phyloP scores from a whole-genome alignment of 2,797 vertebrate species.

The Helostoma temminkii region DNA sequence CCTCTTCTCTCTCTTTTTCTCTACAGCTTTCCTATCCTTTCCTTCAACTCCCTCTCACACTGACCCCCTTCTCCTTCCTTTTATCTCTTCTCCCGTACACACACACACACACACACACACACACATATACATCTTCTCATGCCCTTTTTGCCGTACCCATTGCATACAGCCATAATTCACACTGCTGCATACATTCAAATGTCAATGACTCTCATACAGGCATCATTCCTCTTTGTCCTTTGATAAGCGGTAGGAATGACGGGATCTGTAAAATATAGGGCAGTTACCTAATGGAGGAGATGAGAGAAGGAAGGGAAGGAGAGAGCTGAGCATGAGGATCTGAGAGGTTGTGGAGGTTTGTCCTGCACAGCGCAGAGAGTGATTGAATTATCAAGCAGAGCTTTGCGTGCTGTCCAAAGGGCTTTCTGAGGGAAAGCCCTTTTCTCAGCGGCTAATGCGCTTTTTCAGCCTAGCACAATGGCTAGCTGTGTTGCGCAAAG shows the following conservation, averaged over 20 bases:
- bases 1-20: conserved; percentile 24
- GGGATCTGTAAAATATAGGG: conserved; percentile 73
- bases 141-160: conserved; percentile 70
- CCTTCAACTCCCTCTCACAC: conserved; percentile 63
- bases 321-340: conserved; percentile 39
- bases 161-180: conserved; percentile 72
- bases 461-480: conserved; percentile 80
- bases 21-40: conserved; percentile 63
- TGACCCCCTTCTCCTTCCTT: conserved; percentile 72
- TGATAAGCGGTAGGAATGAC: conserved; percentile 74
- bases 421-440: conserved; percentile 71
- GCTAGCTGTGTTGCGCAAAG: conserved; percentile 76
- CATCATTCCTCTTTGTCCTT: conserved; percentile 79
- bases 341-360: conserved; percentile 43
- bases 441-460: conserved; percentile 78
- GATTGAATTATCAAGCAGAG: conserved; percentile 84
- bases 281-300: conserved; percentile 79
- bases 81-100: conserved; percentile 51
- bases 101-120: conserved; percentile 11
- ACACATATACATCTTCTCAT: conserved; percentile 54
- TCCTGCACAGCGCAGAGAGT: conserved; percentile 59
- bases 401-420: conserved; percentile 79
- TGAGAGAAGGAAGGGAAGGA: conserved; percentile 39
- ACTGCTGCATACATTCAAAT: conserved; percentile 75
- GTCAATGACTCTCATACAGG: conserved; percentile 75